Evolutionary conservation across 2,888 invertebrate species (phyloP).

Genomic region (Limnephilus marmoratus): DNA sequence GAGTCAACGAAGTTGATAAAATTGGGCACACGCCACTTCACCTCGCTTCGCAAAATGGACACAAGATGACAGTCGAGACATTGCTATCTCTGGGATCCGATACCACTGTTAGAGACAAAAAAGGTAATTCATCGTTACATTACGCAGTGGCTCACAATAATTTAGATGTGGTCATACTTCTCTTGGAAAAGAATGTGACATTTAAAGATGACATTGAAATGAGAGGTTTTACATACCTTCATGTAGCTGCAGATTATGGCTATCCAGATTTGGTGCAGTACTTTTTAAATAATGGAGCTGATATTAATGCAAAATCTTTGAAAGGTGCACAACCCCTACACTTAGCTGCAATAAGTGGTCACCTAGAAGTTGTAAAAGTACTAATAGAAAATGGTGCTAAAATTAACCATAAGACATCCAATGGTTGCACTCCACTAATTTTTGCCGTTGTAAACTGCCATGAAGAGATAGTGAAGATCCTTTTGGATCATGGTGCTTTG

Average conservation of each 20-base stretch:
- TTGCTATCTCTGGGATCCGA: constrained; percentile 18
- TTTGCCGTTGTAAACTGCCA: background rate
- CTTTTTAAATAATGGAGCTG: background rate
- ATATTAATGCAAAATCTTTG: constrained; percentile 1
- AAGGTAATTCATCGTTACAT: background rate
- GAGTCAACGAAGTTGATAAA: background rate
- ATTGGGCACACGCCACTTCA: background rate
- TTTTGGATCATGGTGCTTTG: background rate
- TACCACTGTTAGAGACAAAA: background rate
- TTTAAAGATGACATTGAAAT: background rate
- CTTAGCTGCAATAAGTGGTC: constrained; percentile 29
- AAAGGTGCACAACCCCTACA: background rate
- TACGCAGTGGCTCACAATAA: background rate
- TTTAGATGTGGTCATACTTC: background rate
- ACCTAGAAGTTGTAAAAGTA: constrained; percentile 6
- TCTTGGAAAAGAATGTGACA: background rate
- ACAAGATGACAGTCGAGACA: background rate
- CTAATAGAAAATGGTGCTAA: background rate
- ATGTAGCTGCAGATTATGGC: constrained; percentile 11
- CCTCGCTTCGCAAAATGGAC: background rate
- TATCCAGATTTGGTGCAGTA: background rate
- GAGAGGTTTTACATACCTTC: background rate
- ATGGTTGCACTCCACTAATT: background rate
- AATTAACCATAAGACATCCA: background rate
- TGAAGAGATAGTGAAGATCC: background rate